Base-by-base conservation (phyloP, 2,888 invertebrate genomes). In the Mantis religiosa region DNA sequence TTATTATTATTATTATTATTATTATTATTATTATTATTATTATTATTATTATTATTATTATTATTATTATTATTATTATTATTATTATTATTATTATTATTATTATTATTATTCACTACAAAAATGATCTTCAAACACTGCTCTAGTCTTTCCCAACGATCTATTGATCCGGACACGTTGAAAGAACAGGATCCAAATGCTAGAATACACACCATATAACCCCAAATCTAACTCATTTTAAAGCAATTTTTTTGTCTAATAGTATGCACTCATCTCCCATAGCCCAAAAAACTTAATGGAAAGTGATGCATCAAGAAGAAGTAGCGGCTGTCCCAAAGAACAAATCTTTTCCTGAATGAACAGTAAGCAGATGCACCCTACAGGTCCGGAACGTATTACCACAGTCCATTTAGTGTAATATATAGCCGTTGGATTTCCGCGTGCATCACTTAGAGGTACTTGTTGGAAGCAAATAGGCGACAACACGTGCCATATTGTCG, bases 381-480 rank as follows among this genome's bases (percentile, higher is more conserved):
- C 15, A 15, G 41, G 41, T 25, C 27, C 41, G 85, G 85, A 85
- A 85, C 27, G 27, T 85, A 85, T 85, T 85, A 85, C 14, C 85
- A 85, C 54, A 54, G 85, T 47, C 41, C 85, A 85, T 85, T 85
- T 85, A 85, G 85, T 41, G 28, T 85, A 85, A 85, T 85, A 85
- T 47, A 85, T 85, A 47, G 47, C 85, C 84, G 15, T 30, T 34
- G 41, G 28, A 54, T 54, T 85, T 85, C 85, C 85, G 47, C 47
- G 27, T 27, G 85, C 54, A 71, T 71, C 54, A 71, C 54, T 71
- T 71, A 71, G 54, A 71, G 54, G 54, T 71, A 71, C 54, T 71
- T 71, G 54, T 71, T 71, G 54, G 54, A 71, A 71, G 54, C 54
- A 71, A 71, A 71, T 71, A 71, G 54, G 54, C 54, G 54, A 71